Evolutionary conservation across 2,888 invertebrate species (phyloP).

Genomic region (Melolontha melolontha): DNA sequence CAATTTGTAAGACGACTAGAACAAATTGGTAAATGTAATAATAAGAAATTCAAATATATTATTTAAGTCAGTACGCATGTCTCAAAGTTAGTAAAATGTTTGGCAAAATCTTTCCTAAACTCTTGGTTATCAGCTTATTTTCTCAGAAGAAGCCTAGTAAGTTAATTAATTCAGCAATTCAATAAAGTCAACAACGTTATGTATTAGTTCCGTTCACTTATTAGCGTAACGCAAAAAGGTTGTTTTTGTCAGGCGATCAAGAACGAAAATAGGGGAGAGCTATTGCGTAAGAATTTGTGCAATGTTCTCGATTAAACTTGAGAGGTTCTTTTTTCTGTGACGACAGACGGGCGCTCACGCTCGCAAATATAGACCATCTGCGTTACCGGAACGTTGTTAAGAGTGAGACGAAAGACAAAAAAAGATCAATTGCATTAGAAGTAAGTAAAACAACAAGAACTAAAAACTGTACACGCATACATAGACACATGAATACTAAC

Average conservation of each 20-base stretch:
- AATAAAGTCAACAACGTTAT: slow-evolving; percentile 1
- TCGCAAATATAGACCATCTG: slow-evolving; percentile 24
- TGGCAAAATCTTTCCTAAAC: too few relatives aligned
- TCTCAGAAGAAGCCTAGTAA: not conserved
- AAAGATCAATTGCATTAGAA: slow-evolving; percentile 33
- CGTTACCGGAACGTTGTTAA: not conserved
- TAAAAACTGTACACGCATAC: slow-evolving; percentile 17
- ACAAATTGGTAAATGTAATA: too few relatives aligned
- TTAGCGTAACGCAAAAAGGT: slow-evolving; percentile 11
- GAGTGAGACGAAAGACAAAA: slow-evolving; percentile 1
- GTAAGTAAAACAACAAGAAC: slow-evolving; percentile 18
- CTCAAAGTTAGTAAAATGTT: too few relatives aligned
- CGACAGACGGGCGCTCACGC: not conserved
- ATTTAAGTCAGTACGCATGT: too few relatives aligned
- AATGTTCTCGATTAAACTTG: slow-evolving; percentile 44
- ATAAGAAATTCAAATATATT: too few relatives aligned
- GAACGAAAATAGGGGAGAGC: slow-evolving; percentile 18
- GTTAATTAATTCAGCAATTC: slow-evolving; percentile 1
- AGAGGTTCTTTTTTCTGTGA: slow-evolving; percentile 20
- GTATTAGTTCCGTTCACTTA: slow-evolving; percentile 3
- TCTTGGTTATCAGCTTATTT: not conserved
- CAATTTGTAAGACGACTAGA: too few relatives aligned
- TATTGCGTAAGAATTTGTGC: slow-evolving; percentile 40
- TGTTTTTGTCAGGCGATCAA: slow-evolving; percentile 18
- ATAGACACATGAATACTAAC: not conserved